Evolutionary conservation across 2,113 vertebrate genomes (phyloP).

Genomic region (Pseudorasbora parva): DNA sequence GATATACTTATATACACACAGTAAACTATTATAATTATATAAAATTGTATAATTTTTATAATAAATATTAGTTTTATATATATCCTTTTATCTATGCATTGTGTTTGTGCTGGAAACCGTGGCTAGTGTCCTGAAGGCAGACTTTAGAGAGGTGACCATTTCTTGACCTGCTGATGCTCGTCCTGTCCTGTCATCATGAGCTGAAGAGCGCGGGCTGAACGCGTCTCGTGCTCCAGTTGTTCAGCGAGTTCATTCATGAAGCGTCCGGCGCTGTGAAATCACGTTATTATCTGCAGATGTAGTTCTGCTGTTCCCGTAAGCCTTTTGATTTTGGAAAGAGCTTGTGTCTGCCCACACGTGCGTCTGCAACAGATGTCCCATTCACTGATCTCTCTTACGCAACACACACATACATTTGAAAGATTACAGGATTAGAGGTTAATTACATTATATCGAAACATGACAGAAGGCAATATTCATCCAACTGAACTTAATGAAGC

Average conservation of each 20-base stretch:
- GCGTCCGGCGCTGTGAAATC: neutral
- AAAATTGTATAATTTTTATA: no score
- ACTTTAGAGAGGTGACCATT: no score
- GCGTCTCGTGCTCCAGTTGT: no score
- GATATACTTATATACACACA: no score
- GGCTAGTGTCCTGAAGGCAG: no score
- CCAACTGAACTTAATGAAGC: neutral
- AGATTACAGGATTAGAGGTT: conserved; percentile 65
- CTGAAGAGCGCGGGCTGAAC: no score
- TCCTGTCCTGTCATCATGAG: no score
- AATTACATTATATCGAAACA: conserved; percentile 59
- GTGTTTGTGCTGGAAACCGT: no score
- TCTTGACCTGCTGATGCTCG: no score
- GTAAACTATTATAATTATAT: no score
- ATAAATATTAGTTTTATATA: no score
- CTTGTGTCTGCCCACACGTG: neutral
- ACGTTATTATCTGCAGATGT: neutral
- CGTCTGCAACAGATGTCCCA: conserved; percentile 54
- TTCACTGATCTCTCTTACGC: conserved; percentile 61
- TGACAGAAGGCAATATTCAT: conserved; percentile 4
- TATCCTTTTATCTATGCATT: no score
- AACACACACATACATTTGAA: conserved; percentile 60
- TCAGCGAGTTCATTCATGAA: neutral
- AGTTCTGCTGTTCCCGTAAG: neutral
- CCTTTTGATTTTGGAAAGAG: conserved; percentile 27